phyloP scores from a whole-genome alignment of 1,140 invertebrate genomes.

The Heliconius himera region DNA sequence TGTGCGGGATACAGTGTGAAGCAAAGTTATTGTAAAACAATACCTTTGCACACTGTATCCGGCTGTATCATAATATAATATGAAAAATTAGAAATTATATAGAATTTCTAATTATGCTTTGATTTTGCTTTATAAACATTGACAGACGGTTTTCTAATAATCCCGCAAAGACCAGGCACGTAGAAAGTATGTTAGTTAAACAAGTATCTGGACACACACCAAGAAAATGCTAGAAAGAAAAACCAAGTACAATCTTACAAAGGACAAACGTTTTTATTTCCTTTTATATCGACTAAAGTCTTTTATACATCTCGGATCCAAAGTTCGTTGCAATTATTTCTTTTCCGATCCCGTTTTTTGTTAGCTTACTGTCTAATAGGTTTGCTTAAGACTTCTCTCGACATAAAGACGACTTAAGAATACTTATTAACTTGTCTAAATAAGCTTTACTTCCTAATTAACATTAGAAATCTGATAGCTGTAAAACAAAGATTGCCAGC shows the following conservation, averaged over 20 bases:
- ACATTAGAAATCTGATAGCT: constrained; percentile 34
- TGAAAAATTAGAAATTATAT: too few relatives aligned
- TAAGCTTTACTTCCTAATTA: constrained; percentile 64
- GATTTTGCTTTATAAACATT: neutral
- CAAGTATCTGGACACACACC: constrained; percentile 17
- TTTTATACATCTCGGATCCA: constrained; percentile 34
- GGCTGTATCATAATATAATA: too few relatives aligned
- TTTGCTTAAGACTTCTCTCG: constrained; percentile 61
- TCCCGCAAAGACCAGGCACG: neutral
- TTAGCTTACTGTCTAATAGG: constrained; percentile 64
- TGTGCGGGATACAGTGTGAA: too few relatives aligned
- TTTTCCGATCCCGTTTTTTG: constrained; percentile 65
- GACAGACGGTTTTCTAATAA: constrained; percentile 3
- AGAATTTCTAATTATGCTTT: neutral
- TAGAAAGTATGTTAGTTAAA: constrained; percentile 22
- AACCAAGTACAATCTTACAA: constrained; percentile 31
- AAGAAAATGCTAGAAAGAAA: constrained; percentile 22
- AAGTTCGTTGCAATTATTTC: constrained; percentile 53
- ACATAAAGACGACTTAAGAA: constrained; percentile 73
- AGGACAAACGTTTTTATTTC: constrained; percentile 39
- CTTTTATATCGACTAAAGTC: constrained; percentile 40
- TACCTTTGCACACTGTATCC: too few relatives aligned
- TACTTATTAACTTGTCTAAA: constrained; percentile 74
- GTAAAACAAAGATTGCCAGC: constrained; percentile 4
- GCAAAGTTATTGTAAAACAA: too few relatives aligned